Evolutionary conservation across 2,888 invertebrate species (phyloP), one percentile per base, ranked within the genome.

Genomic region (Caenorhabditis sulstoni): DNA sequence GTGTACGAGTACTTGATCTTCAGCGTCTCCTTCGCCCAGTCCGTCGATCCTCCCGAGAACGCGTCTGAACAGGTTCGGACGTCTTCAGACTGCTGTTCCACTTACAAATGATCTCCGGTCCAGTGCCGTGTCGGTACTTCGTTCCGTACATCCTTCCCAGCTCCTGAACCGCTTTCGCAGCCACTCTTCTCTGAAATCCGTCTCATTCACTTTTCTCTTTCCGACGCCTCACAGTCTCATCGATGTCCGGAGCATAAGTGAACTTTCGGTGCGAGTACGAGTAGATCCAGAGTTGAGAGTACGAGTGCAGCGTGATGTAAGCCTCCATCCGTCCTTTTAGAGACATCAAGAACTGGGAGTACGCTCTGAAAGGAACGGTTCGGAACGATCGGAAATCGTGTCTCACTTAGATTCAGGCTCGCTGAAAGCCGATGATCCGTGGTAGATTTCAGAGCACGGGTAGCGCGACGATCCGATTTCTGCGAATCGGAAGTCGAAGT

Each of bases 31-130:
- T 88, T 89, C 14, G 89, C 89, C 89, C 89, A 89, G 66, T 89
- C 89, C 4, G 87, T 85, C 0, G 87, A 86, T 29, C 89, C 89
- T 3, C 89, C 89, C 0, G 89, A 85, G 70, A 88, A 89, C 18
- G 89, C 88, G 66, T 89, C 89, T 89, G 74, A 64, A 86, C 79
- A 3, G 23, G 18, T 45, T 1, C 3, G 3, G 14, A 22, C 7
- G 14, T 47, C n/a, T 49, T 37, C 5, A 23, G 12, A 9, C 5
- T 3, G 22, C 20, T 11, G n/a, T 9, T 8, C 35, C 29, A n/a
- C 86, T 81, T 59, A 90, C 89, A 90, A 55, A 90, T 89, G 20
- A 88, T 89, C 53, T 90, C 89, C 0, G 90, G 90, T 12, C 90
- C 90, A 0, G 89, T 90, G 45, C 89, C 90, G 64, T 85, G 83